phyloP scores from a whole-genome alignment of 2,797 vertebrate species.

The Leptodactylus fallax region DNA sequence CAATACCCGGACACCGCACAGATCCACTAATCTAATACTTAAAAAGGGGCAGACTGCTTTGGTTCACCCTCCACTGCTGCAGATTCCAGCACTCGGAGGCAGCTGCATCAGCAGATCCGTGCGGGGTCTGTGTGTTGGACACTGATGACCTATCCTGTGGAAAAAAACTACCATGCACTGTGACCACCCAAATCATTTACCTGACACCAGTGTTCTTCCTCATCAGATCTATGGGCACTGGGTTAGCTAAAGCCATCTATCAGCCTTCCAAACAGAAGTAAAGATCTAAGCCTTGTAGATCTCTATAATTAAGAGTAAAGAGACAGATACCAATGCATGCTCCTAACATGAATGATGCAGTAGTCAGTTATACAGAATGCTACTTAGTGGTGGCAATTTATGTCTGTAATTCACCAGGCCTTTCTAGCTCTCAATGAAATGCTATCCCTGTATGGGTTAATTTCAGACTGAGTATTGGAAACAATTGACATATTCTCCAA shows the following conservation, averaged over 20 bases:
- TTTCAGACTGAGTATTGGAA: background rate
- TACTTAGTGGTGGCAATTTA: background rate
- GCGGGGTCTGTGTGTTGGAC: too few species aligned
- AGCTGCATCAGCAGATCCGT: too few species aligned
- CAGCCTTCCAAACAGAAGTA: background rate
- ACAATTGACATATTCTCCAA: slow-evolving; percentile 30
- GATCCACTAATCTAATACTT: too few species aligned
- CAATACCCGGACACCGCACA: too few species aligned
- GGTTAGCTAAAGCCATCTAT: background rate
- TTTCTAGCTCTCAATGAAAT: background rate
- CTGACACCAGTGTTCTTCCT: background rate
- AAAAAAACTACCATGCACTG: too few species aligned
- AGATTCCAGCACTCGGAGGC: too few species aligned
- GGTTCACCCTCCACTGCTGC: too few species aligned
- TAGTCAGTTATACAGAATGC: background rate
- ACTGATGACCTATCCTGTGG: too few species aligned
- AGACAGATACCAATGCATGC: background rate
- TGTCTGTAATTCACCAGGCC: background rate
- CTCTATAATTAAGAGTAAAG: background rate
- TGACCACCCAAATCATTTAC: background rate
- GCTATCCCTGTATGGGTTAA: background rate
- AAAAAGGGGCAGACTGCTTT: too few species aligned
- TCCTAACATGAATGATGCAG: background rate
- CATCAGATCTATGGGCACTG: background rate
- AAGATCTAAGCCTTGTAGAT: background rate